Base-by-base conservation (phyloP, 2,113 vertebrate genomes). In the Triplophysa dalaica region DNA sequence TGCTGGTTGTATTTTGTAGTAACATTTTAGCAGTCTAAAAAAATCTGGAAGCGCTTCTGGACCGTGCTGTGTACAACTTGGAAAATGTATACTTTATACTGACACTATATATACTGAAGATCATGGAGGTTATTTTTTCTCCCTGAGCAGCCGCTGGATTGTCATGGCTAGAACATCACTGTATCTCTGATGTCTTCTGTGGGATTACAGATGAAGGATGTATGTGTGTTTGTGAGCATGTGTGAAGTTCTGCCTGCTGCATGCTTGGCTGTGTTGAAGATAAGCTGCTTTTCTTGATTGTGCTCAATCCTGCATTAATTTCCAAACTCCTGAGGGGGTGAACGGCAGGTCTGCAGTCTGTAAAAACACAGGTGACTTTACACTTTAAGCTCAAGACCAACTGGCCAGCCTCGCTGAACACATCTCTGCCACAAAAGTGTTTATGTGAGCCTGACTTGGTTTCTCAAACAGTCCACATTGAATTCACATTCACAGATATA, bases 201-300 rank as follows among this genome's bases (percentile, higher is more conserved):
- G 83, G 90, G 91, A 91, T 92, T 92, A 92, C 85, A 86, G 33
- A n/a, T 52, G 62, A 72, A 78, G 84, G 82, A 86, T 84, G 83
- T 77, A 77, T 61, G 80, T n/a, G 77, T 22, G 63, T 77, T 38
- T 77, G 85, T 58, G 33, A 22, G 70, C 83, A 86, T 81, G 12
- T 74, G 81, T 41, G 73, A 75, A 75, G 76, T 89, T 83, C 41
- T 81, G 86, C 84, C 86, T 86, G 87, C 88, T 88, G 89, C 58
- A 63, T 29, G 73, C 87, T 86, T 91, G 90, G 89, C 90, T 90
- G 90, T 87, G 91, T 91, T 92, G 91, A 90, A 88, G 87, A 87
- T 93, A 92, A 93, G 91, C 91, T 84, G 91, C 92, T 93, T 93
- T 93, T 85, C 90, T 89, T 92, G 90, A 93, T 91, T 89, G 88